These are phyloP conservation scores for Strigamia crassipes DNA, from an alignment of 2,888 invertebrate genomes.

Conservation along the genomic window DNA sequence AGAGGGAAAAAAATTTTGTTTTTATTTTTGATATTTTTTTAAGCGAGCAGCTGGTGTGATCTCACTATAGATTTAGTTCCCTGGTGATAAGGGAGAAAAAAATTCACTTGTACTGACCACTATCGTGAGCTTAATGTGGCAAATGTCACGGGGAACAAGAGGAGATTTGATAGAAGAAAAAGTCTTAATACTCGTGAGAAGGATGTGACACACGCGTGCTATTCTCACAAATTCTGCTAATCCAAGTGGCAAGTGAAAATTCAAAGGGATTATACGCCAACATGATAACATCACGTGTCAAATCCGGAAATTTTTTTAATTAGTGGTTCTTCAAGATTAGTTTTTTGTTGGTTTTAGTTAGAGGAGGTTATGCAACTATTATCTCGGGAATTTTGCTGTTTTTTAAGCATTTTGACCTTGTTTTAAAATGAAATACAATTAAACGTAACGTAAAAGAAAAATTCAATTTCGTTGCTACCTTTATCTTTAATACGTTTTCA, in stretches of 20 bases:
- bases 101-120: conserved; percentile 38
- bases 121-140: conserved; percentile 39
- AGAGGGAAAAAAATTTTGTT: conserved; percentile 14
- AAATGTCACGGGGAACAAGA: conserved; percentile 40
- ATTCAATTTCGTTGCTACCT: too few species aligned
- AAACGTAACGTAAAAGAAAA: too few species aligned
- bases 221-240: conserved; percentile 18
- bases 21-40: conserved; percentile 21
- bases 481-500: too few species aligned
- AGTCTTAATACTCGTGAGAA: conserved; percentile 27
- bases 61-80: conserved; percentile 40
- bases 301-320: background rate
- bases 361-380: background rate
- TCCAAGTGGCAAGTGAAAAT: conserved; percentile 34
- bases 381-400: background rate
- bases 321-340: background rate
- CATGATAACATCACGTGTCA: conserved; percentile 33
- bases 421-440: too few species aligned
- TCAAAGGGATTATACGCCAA: conserved; percentile 18
- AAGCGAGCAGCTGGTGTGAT: conserved; percentile 37
- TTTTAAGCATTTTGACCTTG: too few species aligned
- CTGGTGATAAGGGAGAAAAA: conserved; percentile 24
- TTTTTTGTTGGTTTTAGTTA: background rate
- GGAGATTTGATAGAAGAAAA: conserved; percentile 36
- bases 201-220: conserved; percentile 8